Evolutionary conservation across 1,140 invertebrate genomes (phyloP), one percentile per base, ranked within the genome.

Genomic region (Melitaea cinxia): DNA sequence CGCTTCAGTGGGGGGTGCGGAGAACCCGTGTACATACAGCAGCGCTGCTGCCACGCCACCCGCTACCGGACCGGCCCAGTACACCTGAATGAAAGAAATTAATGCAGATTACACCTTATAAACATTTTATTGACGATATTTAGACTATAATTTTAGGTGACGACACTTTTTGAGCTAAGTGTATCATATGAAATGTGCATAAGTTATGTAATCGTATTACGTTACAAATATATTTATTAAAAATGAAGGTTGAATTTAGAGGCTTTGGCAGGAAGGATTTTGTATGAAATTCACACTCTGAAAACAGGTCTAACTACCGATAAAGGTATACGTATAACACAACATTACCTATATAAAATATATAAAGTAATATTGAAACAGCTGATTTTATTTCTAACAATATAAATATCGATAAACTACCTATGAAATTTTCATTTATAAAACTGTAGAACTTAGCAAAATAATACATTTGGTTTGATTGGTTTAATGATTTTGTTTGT

Each of bases 31-130:
- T 1, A 94, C 93, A 80, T 98, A 98, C 14, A 97, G 74, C 6
- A 97, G 91, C 10, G 94, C 94, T 0, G 95, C 97, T 0, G 94
- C 92, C 24, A 96, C 93, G 2, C 95, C 97, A 1, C 97, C 97
- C 0, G 95, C 85, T 58, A 96, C 93, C 0, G 97, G 96, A 0
- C 97, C 97, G 1, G 95, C 91, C 97, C 97, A 98, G 89, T 97
- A 98, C 0, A 98, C 92, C 95, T 95, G 82, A 4, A 42, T 26
- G 4, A 21, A 9, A 55, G n/a, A 10, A 39, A 12, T 5, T 5
- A 15, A 1, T n/a, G 4, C 7, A 9, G n/a, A 9, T 33, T 33
- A 33, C 4, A 33, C n/a, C n/a, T 33, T 33, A 33, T 2, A 33
- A 86, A 74, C 87, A 89, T 88, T 85, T 89, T 88, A 90, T 79